Percentiles rank a stretch among this genome's conserved stretches.
phyloP scores from a whole-genome alignment of 2,888 invertebrate species.

The Xestia ashworthii region DNA sequence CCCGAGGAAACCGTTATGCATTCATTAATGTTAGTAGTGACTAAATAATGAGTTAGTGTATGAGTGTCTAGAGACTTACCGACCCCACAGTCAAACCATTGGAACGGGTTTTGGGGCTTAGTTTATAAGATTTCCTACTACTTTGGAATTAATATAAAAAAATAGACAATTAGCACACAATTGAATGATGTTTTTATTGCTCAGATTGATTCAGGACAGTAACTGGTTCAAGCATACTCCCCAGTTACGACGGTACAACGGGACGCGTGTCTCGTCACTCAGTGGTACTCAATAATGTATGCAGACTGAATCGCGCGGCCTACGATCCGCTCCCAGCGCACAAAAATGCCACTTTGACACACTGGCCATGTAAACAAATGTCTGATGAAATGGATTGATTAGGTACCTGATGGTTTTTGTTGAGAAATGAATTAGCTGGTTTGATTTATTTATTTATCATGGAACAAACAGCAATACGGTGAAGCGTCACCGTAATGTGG shows the following conservation, averaged over 20 bases:
- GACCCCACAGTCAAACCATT: too few species aligned
- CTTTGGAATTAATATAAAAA: too few species aligned
- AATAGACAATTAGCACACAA: too few species aligned
- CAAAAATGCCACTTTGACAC: slow-evolving; percentile 60
- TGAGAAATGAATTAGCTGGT: neutral
- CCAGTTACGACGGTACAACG: slow-evolving; percentile 31
- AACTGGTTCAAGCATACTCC: slow-evolving; percentile 30
- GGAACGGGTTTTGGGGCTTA: too few species aligned
- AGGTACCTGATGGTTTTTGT: slow-evolving; percentile 4
- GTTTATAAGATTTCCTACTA: too few species aligned
- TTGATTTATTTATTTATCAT: neutral
- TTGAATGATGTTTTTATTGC: neutral
- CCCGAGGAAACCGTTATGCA: too few species aligned
- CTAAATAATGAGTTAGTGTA: too few species aligned
- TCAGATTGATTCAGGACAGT: neutral
- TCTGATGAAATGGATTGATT: slow-evolving; percentile 47
- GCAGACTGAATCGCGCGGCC: slow-evolving; percentile 72
- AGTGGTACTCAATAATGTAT: slow-evolving; percentile 88
- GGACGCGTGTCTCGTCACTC: slow-evolving; percentile 86
- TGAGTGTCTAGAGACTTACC: too few species aligned
- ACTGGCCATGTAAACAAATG: slow-evolving; percentile 46
- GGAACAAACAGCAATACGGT: too few species aligned
- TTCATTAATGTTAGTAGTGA: too few species aligned
- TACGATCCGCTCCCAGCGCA: slow-evolving; percentile 76
- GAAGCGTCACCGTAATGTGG: too few species aligned